Evolutionary conservation across 2,797 vertebrate genomes (phyloP).

Genomic region (Fringilla coelebs): DNA sequence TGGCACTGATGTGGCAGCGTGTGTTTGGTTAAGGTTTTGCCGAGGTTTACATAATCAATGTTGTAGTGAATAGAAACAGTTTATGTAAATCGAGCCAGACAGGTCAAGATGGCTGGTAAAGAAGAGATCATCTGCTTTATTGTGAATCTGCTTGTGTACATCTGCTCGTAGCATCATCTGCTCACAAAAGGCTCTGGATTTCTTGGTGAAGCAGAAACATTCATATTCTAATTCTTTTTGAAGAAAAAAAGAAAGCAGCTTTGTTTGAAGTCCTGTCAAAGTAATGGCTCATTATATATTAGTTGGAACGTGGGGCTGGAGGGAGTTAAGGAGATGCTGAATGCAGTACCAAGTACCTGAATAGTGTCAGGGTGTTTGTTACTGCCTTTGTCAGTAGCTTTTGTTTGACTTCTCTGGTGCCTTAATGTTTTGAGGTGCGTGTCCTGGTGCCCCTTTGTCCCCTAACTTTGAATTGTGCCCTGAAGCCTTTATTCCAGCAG

Average conservation of each 20-base stretch:
- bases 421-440: background rate
- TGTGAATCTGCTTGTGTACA: conserved; percentile 25
- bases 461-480: background rate
- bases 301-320: background rate
- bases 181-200: background rate
- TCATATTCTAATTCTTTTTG: background rate
- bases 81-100: conserved; percentile 49
- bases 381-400: background rate
- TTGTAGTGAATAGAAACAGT: conserved; percentile 1
- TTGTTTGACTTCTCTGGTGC: background rate
- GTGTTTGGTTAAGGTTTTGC: background rate
- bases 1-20: background rate
- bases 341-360: background rate
- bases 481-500: background rate
- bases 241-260: background rate
- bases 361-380: background rate
- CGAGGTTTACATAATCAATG: conserved; percentile 18
- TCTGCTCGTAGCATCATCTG: conserved; percentile 1
- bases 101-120: conserved; percentile 32
- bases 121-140: conserved; percentile 41
- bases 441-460: background rate
- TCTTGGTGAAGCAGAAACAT: background rate
- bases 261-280: background rate
- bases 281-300: background rate
- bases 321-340: background rate